Base-by-base conservation (phyloP, 2,888 invertebrate genomes). In the Pegoplata infirma region DNA sequence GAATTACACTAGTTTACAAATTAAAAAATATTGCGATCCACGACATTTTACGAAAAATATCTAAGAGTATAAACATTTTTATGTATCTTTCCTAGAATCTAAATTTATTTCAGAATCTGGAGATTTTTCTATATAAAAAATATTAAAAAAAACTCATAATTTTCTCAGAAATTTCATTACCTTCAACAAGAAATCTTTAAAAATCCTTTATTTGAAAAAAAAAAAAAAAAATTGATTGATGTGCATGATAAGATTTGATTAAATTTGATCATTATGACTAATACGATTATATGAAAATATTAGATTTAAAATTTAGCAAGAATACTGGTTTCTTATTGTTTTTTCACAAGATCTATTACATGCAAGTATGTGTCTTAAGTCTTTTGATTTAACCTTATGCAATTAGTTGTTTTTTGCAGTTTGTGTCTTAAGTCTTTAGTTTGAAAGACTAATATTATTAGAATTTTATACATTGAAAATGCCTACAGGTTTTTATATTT, bases 211-310 rank as follows among this genome's bases (percentile, higher is more conserved):
- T n/a, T n/a, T n/a, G n/a, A n/a, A n/a, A n/a, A n/a, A n/a, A n/a
- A n/a, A n/a, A n/a, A n/a, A n/a, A n/a, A n/a, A n/a, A n/a, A n/a
- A n/a, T n/a, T n/a, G n/a, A n/a, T n/a, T 69, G 61, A 55, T 53
- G 69, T 63, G 63, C 68, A 63, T 63, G 55, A 69, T 23, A 59
- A 21, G 47, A 25, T 49, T 61, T 61, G 61, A 75, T 68, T 75
- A 63, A 75, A 56, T 75, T 75, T 75, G 75, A 68, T 25, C 25
- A 47, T 46, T 55, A 61, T 75, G 68, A 75, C 55, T 69, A 16
- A 69, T 44, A 17, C 17, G 56, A 36, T 63, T 49, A 56, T n/a
- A n/a, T n/a, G n/a, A n/a, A n/a, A 40, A 40, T n/a, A 40, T 40
- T 59, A 53, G n/a, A 32, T 12, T 17, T 40, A 66, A 67, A 53